Conservation (phyloP, 2,888 invertebrate species). For the Nysson spinosus region DNA sequence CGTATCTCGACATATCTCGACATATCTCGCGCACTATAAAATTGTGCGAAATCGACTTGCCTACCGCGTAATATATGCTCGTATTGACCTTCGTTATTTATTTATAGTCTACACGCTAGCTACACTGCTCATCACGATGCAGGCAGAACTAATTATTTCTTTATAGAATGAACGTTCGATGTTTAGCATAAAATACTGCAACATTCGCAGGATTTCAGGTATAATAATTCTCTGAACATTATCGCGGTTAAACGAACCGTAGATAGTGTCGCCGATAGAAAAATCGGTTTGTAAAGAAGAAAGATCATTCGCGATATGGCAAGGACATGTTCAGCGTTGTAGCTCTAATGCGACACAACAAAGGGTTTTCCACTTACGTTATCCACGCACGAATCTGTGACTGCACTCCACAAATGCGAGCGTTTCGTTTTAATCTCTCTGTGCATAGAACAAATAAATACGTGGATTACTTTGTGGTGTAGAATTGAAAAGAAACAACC, state of each 20-base stretch:
- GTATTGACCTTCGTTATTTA: slow-evolving; percentile 34
- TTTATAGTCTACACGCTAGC: slow-evolving; percentile 16
- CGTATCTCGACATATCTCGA: slow-evolving; percentile 48
- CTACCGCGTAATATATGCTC: slow-evolving; percentile 44
- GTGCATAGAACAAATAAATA: no score
- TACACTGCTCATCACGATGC: slow-evolving; percentile 15
- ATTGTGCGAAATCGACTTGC: slow-evolving; percentile 41
- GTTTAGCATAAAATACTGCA: no score
- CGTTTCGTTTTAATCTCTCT: no score
- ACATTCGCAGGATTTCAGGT: no score
- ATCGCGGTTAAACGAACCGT: no score
- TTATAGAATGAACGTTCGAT: no score
- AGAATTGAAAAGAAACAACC: no score
- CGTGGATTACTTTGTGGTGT: no score
- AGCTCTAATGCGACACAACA: not conserved
- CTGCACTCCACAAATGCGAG: not conserved
- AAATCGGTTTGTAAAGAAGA: no score
- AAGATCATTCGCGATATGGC: not conserved
- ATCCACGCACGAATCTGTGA: slow-evolving; percentile 6
- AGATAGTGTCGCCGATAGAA: no score
- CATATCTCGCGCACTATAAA: slow-evolving; percentile 40
- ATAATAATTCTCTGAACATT: no score
- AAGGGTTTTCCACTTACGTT: slow-evolving; percentile 10
- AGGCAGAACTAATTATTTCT: slow-evolving; percentile 17
- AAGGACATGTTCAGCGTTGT: not conserved